phyloP scores from a whole-genome alignment of 2,797 vertebrate genomes.

The Myripristis murdjan region DNA sequence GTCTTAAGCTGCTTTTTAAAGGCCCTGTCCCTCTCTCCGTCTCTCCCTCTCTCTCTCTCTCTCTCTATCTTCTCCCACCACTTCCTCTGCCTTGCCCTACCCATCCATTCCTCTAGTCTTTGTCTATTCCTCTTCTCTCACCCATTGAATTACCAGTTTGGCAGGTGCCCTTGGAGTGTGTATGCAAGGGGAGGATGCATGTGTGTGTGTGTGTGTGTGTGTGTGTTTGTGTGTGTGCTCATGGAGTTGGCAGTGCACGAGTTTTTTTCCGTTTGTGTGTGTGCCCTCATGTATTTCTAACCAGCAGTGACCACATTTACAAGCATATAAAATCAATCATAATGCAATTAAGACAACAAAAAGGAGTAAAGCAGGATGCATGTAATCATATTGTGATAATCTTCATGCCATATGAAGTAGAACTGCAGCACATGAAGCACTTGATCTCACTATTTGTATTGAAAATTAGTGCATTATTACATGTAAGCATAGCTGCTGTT shows the following conservation, averaged over 20 bases:
- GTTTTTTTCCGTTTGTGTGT: neutral
- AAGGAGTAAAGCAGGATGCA: too few species aligned
- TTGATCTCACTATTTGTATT: too few species aligned
- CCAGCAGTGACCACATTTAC: conserved; percentile 26
- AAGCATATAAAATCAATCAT: too few species aligned
- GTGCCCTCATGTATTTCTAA: conserved; percentile 11
- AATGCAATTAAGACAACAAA: too few species aligned
- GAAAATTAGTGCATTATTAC: too few species aligned
- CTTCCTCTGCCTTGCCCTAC: conserved; percentile 52
- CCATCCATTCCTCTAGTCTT: neutral
- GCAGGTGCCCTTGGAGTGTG: conserved; percentile 58
- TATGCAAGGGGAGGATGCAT: conserved; percentile 38
- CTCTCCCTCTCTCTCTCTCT: conserved; percentile 17
- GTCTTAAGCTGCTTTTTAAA: conserved; percentile 66
- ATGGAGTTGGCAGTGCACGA: neutral
- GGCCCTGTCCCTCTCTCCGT: conserved; percentile 1
- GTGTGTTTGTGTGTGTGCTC: conserved; percentile 12
- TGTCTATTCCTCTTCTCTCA: neutral
- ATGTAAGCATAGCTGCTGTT: too few species aligned
- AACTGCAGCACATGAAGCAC: too few species aligned
- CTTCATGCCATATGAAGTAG: too few species aligned
- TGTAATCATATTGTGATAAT: too few species aligned
- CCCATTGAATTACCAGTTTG: conserved; percentile 52
- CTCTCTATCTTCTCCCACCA: conserved; percentile 26
- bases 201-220: neutral